Conservation (phyloP, 2,113 vertebrate genomes). For the Rostratula benghalensis region DNA sequence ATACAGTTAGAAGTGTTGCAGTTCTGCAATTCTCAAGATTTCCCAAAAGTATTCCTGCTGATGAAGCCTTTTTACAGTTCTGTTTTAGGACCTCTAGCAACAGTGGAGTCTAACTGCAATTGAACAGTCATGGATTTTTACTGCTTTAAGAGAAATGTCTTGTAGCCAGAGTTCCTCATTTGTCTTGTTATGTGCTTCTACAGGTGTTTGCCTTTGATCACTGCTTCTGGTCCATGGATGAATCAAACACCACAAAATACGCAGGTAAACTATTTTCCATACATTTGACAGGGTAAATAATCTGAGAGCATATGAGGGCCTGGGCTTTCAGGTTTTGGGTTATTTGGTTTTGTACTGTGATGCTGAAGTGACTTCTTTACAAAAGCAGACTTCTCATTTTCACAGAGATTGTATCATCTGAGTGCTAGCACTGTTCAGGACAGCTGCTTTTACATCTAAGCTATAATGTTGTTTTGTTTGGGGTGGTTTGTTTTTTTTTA, state of each 20-base stretch:
- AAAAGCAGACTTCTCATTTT: not conserved
- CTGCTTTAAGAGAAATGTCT: not conserved
- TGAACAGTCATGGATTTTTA: not conserved
- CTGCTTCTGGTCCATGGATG: constrained; percentile 99
- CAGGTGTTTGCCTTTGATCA: constrained; percentile 99
- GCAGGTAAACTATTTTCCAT: constrained; percentile 82
- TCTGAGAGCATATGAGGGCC: not conserved
- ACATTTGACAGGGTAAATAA: not conserved
- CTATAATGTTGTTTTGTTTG: not conserved
- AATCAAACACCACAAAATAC: constrained; percentile 93
- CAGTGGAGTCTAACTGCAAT: not conserved
- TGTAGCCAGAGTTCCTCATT: not conserved
- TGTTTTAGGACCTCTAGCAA: not conserved
- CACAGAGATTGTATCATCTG: not conserved
- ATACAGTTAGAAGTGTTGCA: not conserved
- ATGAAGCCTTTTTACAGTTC: not conserved
- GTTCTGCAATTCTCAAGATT: not conserved
- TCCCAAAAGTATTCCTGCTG: not conserved
- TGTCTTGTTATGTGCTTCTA: constrained; percentile 30
- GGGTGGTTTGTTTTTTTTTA: not conserved
- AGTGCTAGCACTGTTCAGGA: not conserved
- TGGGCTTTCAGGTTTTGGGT: not conserved
- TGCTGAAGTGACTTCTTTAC: not conserved
- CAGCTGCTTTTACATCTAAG: not conserved
- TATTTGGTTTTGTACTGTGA: not conserved